Conservation (phyloP, 2,888 invertebrate species). For the Dryobota labecula region DNA sequence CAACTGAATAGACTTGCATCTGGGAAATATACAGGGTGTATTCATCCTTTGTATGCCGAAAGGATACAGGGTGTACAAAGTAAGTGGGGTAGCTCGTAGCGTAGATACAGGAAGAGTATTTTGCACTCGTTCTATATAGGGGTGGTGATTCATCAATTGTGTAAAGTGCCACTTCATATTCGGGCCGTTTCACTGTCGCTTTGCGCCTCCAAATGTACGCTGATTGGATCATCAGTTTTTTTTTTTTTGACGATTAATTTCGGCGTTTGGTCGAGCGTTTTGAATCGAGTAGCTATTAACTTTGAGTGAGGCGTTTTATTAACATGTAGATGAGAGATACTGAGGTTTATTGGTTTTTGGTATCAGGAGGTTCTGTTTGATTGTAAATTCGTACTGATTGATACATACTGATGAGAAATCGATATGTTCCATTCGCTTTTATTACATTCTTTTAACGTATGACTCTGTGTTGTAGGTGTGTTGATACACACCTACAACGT, state of each 20-base stretch:
- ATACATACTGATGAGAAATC: not conserved
- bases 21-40: slow-evolving; percentile 44
- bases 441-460: not conserved
- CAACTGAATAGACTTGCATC: slow-evolving; percentile 38
- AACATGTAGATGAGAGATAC: slow-evolving; percentile 44
- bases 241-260: slow-evolving; percentile 67
- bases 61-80: slow-evolving; percentile 48
- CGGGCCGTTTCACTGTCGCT: slow-evolving; percentile 81
- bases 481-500: too few relatives aligned
- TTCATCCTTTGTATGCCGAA: slow-evolving; percentile 53
- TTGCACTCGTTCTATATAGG: slow-evolving; percentile 66
- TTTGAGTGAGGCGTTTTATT: slow-evolving; percentile 56
- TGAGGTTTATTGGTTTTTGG: slow-evolving; percentile 42
- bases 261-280: slow-evolving; percentile 35
- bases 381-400: slow-evolving; percentile 16
- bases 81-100: slow-evolving; percentile 46
- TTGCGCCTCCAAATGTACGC: slow-evolving; percentile 77
- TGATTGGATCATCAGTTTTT: slow-evolving; percentile 77
- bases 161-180: slow-evolving; percentile 87
- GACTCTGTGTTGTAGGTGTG: not conserved
- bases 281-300: slow-evolving; percentile 60
- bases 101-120: slow-evolving; percentile 40
- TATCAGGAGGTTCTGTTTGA: slow-evolving; percentile 20
- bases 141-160: slow-evolving; percentile 86
- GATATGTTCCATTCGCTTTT: not conserved